phyloP scores from a whole-genome alignment of 2,888 invertebrate genomes.

The Pilophorus perplexus region DNA sequence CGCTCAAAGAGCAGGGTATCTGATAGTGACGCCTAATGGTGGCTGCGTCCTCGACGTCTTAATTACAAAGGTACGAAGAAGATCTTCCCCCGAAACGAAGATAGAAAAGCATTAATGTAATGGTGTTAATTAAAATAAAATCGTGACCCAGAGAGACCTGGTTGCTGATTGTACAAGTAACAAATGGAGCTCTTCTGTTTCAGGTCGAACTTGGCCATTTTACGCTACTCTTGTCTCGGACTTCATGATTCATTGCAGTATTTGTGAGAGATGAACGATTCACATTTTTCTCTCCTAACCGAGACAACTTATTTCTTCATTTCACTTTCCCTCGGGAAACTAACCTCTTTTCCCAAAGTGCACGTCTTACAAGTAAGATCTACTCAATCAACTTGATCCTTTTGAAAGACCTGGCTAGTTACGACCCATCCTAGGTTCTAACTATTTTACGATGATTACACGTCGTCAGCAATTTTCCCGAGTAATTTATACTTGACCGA shows the following conservation, averaged over 20 bases:
- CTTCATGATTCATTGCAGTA: too few relatives aligned
- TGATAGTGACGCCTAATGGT: constrained; percentile 35
- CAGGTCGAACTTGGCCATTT: too few relatives aligned
- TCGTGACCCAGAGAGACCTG: constrained; percentile 21
- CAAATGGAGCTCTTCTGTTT: too few relatives aligned
- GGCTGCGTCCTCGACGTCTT: constrained; percentile 14
- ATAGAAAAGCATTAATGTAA: constrained; percentile 33
- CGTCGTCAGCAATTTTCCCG: background rate
- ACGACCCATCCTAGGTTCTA: constrained; percentile 2
- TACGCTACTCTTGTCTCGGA: too few relatives aligned
- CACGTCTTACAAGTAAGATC: too few relatives aligned
- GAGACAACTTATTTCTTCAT: too few relatives aligned
- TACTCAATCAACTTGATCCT: too few relatives aligned
- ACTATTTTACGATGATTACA: constrained; percentile 22
- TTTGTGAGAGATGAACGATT: too few relatives aligned
- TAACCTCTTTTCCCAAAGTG: too few relatives aligned
- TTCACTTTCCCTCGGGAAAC: too few relatives aligned
- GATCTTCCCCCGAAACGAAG: constrained; percentile 19
- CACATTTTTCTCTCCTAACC: too few relatives aligned
- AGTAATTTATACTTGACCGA: constrained; percentile 15
- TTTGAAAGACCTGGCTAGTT: too few relatives aligned
- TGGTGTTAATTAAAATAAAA: constrained; percentile 38
- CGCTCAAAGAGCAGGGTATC: constrained; percentile 32
- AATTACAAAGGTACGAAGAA: constrained; percentile 22
- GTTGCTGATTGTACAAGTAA: constrained; percentile 19